Percentiles rank a stretch among this genome's conserved stretches.
phyloP scores from a whole-genome alignment of 2,113 vertebrate genomes.

The Bagarius yarrelli region DNA sequence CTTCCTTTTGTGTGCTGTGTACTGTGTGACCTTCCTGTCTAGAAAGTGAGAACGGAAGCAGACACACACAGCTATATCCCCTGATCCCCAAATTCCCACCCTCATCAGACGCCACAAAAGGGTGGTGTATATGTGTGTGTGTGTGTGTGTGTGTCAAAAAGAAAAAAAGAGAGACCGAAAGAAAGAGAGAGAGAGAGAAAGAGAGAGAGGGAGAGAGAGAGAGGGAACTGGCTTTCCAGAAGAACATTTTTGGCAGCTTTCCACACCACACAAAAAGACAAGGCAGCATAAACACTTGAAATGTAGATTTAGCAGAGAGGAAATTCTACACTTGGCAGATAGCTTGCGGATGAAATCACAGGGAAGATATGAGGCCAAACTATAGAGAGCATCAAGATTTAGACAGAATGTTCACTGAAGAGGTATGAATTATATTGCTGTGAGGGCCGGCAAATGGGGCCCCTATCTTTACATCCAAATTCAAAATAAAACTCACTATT shows the following conservation, averaged over 20 bases:
- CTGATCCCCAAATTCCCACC: slow-evolving; percentile 20
- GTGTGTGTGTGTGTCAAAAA: slow-evolving; percentile 4
- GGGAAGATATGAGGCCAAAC: slow-evolving; percentile 51
- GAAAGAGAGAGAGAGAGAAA: neutral
- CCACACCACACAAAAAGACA: slow-evolving; percentile 26
- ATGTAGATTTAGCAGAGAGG: slow-evolving; percentile 46
- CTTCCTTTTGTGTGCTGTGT: slow-evolving; percentile 29
- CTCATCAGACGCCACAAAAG: slow-evolving; percentile 17
- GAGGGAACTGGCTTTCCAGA: neutral
- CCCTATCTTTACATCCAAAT: neutral
- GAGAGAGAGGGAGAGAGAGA: slow-evolving; percentile 7
- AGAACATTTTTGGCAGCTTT: slow-evolving; percentile 37
- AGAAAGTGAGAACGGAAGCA: slow-evolving; percentile 20
- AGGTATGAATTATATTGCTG: slow-evolving; percentile 15
- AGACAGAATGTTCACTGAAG: slow-evolving; percentile 16
- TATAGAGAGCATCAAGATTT: slow-evolving; percentile 22
- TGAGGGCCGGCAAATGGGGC: neutral
- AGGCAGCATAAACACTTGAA: slow-evolving; percentile 44
- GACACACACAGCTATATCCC: slow-evolving; percentile 15
- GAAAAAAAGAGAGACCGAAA: neutral
- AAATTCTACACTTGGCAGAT: slow-evolving; percentile 54
- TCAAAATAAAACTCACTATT: neutral
- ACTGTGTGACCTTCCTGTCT: slow-evolving; percentile 29
- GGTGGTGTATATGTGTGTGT: slow-evolving; percentile 19
- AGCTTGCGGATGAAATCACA: slow-evolving; percentile 54